Evolutionary conservation across 2,888 invertebrate species (phyloP), one percentile per base, ranked within the genome.

Genomic region (Balanococcus diminutus): DNA sequence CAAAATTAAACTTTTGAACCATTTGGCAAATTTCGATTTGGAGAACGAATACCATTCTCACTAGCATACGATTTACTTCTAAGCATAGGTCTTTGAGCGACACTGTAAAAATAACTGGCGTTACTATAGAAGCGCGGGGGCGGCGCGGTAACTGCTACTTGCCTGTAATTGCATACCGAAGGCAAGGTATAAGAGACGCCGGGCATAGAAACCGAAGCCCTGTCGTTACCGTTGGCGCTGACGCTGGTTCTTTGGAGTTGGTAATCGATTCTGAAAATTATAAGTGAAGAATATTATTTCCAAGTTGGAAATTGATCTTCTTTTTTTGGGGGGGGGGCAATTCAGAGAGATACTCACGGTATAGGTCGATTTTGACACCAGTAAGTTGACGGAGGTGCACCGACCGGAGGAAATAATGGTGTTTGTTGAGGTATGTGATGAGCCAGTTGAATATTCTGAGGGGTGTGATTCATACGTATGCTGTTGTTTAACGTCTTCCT

Each of bases 311-410:
- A n/a, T n/a, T 14, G 42, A 42, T 42, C 42, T 42, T 2, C 8
- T 42, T 36, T 36, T 36, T 8, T 36, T 36, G 36, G 8, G 36
- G 4, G 36, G 8, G 36, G 36, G n/a, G n/a, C 3, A 46, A 56
- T 22, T 56, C n/a, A n/a, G 9, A 56, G 22, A n/a, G 16, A 42
- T 28, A 79, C 85, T 85, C 22, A 85, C 85, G 85, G 32, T 79
- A 85, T 51, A n/a, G 85, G 46, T 85, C 85, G 25, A 51, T 85
- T 85, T 19, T 85, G 85, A 32, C 79, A 85, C 85, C 85, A 85
- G 32, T 75, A 79, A 0, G 75, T 75, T 19, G 85, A 85, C 8
- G 84, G 46, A 9, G 42, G 84, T 46, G 85, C 22, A n/a, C 75
- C 85, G 31, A 85, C 75, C 0, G 85, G 46, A 19, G 85, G 85